phyloP scores from a whole-genome alignment of 1,140 invertebrate genomes.

The Drosophila guanche region DNA sequence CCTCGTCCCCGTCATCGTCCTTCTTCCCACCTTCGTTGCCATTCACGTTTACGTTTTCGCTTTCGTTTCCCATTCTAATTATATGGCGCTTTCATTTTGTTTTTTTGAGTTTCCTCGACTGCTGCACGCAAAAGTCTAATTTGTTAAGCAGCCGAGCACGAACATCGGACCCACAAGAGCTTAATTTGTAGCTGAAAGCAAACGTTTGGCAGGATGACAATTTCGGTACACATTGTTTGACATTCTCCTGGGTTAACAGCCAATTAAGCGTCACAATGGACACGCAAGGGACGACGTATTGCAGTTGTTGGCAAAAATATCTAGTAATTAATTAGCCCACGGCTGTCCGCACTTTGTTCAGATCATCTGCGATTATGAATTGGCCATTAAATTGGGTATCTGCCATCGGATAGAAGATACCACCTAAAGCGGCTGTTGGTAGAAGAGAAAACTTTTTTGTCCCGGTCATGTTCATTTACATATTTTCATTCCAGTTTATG shows the following conservation, averaged over 20 bases:
- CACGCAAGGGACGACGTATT: slow-evolving; percentile 39
- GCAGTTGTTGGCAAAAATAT: slow-evolving; percentile 45
- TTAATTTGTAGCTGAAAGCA: slow-evolving; percentile 75
- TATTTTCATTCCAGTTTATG: not conserved
- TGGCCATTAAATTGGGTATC: not conserved
- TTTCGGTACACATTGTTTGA: slow-evolving; percentile 66
- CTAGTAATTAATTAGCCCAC: slow-evolving; percentile 54
- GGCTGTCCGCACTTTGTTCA: slow-evolving; percentile 1
- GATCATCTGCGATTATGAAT: slow-evolving; percentile 8
- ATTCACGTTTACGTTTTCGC: slow-evolving; percentile 27
- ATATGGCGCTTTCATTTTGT: slow-evolving; percentile 43
- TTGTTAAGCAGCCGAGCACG: slow-evolving; percentile 59
- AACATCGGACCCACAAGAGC: slow-evolving; percentile 53
- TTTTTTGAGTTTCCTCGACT: slow-evolving; percentile 41
- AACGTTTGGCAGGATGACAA: slow-evolving; percentile 70
- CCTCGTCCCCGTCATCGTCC: not conserved
- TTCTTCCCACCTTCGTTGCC: not conserved
- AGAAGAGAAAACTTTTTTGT: not conserved
- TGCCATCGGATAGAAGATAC: not conserved
- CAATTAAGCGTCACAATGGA: slow-evolving; percentile 66
- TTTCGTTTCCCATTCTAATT: slow-evolving; percentile 32
- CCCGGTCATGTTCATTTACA: not conserved
- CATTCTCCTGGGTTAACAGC: slow-evolving; percentile 66
- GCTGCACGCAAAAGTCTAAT: slow-evolving; percentile 72
- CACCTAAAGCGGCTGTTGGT: not conserved